These are phyloP conservation scores for Cephus runcator DNA, from an alignment of 2,888 invertebrate species.

Conservation along the genomic window DNA sequence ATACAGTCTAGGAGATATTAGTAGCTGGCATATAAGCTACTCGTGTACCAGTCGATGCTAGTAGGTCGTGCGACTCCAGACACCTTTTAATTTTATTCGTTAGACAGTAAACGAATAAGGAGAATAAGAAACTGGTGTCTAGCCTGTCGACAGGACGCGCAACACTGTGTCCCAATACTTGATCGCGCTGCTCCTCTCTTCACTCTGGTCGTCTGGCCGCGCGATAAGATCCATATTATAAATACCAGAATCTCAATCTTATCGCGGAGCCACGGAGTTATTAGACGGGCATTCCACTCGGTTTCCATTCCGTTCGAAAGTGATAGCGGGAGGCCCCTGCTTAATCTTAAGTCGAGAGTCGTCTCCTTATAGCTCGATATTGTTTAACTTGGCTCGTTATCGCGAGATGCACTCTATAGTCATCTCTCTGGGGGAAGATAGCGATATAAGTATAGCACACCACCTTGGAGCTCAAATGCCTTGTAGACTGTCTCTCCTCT, in stretches of 20 bases:
- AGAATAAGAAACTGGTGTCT: background rate
- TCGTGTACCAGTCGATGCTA: background rate
- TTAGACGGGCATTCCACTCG: conserved; percentile 10
- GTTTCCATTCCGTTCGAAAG: conserved; percentile 8
- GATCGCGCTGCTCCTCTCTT: background rate
- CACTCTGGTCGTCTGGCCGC: background rate
- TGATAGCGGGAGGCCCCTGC: conserved; percentile 34
- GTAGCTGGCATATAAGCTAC: background rate
- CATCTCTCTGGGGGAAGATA: conserved; percentile 59
- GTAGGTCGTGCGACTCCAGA: background rate
- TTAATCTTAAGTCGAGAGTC: conserved; percentile 57
- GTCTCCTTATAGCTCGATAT: conserved; percentile 56
- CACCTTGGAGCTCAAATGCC: conserved; percentile 45
- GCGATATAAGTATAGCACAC: conserved; percentile 28
- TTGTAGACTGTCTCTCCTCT: conserved; percentile 24
- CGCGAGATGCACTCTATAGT: conserved; percentile 63
- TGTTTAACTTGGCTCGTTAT: conserved; percentile 66
- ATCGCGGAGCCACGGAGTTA: conserved; percentile 7
- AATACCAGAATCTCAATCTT: conserved; percentile 4
- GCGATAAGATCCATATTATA: conserved; percentile 3
- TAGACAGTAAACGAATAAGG: background rate
- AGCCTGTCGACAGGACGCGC: background rate
- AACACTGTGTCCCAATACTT: background rate
- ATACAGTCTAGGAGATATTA: background rate
- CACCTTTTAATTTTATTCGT: background rate